Evolutionary conservation across 2,113 vertebrate species (phyloP).

Genomic region (Cottus gobio): DNA sequence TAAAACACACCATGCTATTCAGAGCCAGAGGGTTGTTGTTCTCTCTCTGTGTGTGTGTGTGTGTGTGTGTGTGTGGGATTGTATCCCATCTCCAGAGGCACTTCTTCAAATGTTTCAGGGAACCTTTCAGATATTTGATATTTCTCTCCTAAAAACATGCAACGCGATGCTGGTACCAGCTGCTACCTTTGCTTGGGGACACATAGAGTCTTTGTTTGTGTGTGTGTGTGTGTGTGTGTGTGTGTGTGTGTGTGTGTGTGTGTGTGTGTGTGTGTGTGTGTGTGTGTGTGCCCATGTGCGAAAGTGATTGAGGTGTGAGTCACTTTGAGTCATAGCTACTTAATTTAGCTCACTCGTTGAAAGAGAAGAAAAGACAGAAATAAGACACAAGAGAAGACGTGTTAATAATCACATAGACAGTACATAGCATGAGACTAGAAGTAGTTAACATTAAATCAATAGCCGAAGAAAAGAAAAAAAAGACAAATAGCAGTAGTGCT

Average conservation of each 20-base stretch:
- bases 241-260: slow-evolving; percentile 36
- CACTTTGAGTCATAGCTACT: slow-evolving; percentile 61
- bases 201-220: slow-evolving; percentile 48
- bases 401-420: not conserved
- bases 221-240: slow-evolving; percentile 36
- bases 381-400: not conserved
- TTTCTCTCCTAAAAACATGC: slow-evolving; percentile 55
- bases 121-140: slow-evolving; percentile 80
- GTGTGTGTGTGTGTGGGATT: slow-evolving; percentile 13
- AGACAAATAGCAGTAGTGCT: not conserved
- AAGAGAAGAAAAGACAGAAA: slow-evolving; percentile 12
- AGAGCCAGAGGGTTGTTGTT: not conserved
- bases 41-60: slow-evolving; percentile 2
- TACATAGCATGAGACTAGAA: not conserved
- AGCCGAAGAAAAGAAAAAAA: not conserved
- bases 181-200: slow-evolving; percentile 63
- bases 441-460: not conserved
- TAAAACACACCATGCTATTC: slow-evolving; percentile 19
- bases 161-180: slow-evolving; percentile 58
- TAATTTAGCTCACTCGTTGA: slow-evolving; percentile 41
- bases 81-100: slow-evolving; percentile 26
- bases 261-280: slow-evolving; percentile 33
- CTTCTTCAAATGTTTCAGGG: slow-evolving; percentile 49
- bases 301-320: slow-evolving; percentile 53
- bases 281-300: slow-evolving; percentile 13